A percentile compares a stretch with the other conserved stretches of the same genome.
phyloP scores from a whole-genome alignment of 2,888 invertebrate genomes.

The Clistopyga incitator region DNA sequence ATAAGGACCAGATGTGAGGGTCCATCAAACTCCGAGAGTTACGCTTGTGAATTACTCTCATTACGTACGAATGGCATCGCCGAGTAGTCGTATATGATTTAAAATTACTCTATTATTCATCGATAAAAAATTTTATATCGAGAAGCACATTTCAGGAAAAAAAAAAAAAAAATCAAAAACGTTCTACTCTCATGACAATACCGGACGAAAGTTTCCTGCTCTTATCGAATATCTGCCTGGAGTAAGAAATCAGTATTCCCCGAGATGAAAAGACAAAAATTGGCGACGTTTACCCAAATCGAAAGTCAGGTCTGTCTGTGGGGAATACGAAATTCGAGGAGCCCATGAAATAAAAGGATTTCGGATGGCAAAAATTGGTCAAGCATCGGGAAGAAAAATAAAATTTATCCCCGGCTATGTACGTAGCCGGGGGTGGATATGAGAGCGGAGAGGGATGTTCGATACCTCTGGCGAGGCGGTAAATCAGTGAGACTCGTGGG shows the following conservation, averaged over 20 bases:
- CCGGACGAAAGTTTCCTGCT: background rate
- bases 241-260: background rate
- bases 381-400: slow-evolving; percentile 67
- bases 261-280: background rate
- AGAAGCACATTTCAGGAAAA: background rate
- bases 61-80: slow-evolving; percentile 15
- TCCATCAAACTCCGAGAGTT: slow-evolving; percentile 45
- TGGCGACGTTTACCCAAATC: slow-evolving; percentile 1
- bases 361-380: slow-evolving; percentile 55
- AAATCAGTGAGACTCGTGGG: slow-evolving; percentile 44
- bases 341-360: slow-evolving; percentile 27
- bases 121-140: background rate
- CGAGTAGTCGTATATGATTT: too few relatives aligned
- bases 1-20: slow-evolving; percentile 53
- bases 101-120: background rate
- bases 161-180: slow-evolving; percentile 8
- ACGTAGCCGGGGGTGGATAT: slow-evolving; percentile 78
- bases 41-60: slow-evolving; percentile 57
- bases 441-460: slow-evolving; percentile 73
- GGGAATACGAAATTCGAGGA: slow-evolving; percentile 51
- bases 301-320: background rate
- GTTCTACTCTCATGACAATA: slow-evolving; percentile 23
- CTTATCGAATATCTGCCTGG: slow-evolving; percentile 27
- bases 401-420: slow-evolving; percentile 57
- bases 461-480: slow-evolving; percentile 45